Conservation (phyloP, 2,113 vertebrate genomes). For the Acanthisitta chloris region DNA sequence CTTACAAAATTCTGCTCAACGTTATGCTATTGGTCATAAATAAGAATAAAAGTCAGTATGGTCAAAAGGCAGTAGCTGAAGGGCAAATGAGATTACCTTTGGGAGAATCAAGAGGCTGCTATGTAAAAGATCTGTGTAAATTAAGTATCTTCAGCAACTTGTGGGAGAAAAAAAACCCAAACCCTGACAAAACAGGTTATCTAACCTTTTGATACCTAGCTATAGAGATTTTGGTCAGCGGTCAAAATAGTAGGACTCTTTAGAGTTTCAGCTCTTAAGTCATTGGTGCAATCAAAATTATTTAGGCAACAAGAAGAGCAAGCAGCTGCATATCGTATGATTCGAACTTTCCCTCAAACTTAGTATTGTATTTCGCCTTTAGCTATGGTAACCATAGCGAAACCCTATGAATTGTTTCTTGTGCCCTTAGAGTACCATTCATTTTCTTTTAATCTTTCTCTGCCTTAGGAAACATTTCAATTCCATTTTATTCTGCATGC, state of each 20-base stretch:
- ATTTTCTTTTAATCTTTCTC: constrained; percentile 74
- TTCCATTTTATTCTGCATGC: constrained; percentile 56
- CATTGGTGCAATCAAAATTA: background rate
- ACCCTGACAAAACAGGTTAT: background rate
- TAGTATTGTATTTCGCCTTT: constrained; percentile 54
- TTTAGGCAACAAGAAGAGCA: background rate
- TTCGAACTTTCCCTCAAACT: background rate
- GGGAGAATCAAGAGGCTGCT: background rate
- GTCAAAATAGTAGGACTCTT: background rate
- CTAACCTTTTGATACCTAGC: background rate
- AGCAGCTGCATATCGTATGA: background rate
- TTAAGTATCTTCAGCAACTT: background rate
- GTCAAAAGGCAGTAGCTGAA: background rate
- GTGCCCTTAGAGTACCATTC: constrained; percentile 48
- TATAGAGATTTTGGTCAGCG: background rate
- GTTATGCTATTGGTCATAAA: background rate
- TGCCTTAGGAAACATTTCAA: constrained; percentile 63
- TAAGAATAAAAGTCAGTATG: background rate
- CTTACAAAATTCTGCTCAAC: background rate
- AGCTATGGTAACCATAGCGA: constrained; percentile 35
- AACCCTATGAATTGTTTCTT: constrained; percentile 44
- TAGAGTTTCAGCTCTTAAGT: background rate
- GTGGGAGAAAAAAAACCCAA: fast-evolving
- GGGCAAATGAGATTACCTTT: background rate
- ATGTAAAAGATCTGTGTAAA: background rate